Base-by-base conservation (phyloP, 92 coral and sea anemone species). In the Paragorgia papillata region DNA sequence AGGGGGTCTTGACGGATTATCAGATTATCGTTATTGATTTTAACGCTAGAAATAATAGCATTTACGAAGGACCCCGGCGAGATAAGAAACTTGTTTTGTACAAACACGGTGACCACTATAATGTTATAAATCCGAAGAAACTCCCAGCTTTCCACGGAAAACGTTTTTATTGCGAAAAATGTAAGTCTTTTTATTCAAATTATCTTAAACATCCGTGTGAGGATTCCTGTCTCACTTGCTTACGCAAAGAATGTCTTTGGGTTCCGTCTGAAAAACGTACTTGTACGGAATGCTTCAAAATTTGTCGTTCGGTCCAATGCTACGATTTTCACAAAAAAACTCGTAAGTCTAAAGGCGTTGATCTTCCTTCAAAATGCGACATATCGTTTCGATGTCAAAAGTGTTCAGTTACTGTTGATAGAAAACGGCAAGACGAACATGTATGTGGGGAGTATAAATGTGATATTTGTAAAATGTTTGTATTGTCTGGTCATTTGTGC, bases 211-310 rank as follows among this genome's bases (percentile, higher is more conserved):
- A 7, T n/a, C n/a, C n/a, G n/a, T 59, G 66, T 59, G 9, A 3
- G 1, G 78, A 48, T 50, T 62, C 78, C 46, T 71, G 78, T 50
- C 78, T 22, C 31, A 71, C 65, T 25, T 71, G 65, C 78, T 71
- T 71, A 41, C 65, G 65, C 66, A 71, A 71, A 24, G 78, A 71
- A 22, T 71, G 66, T 28, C 40, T 6, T 71, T 71, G 78, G 78
- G 78, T 71, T 51, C 51, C 78, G 6, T 32, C 6, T 39, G 65
- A 58, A 58, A 58, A 58, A 58, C 65, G 10, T 39, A 58, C 65
- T 58, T 58, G 65, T 58, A 27, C 32, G 32, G 65, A 58, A 10
- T 58, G 65, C 32, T 2, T 27, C 32, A 51, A 51, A 51, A 51
- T 17, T 6, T 51, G 58, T 51, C 58, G 58, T 17, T 17, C 20